Percentiles rank a stretch among this genome's conserved stretches.
Conservation (phyloP, 2,888 invertebrate genomes). For the Trissonchulus latispiculum region DNA sequence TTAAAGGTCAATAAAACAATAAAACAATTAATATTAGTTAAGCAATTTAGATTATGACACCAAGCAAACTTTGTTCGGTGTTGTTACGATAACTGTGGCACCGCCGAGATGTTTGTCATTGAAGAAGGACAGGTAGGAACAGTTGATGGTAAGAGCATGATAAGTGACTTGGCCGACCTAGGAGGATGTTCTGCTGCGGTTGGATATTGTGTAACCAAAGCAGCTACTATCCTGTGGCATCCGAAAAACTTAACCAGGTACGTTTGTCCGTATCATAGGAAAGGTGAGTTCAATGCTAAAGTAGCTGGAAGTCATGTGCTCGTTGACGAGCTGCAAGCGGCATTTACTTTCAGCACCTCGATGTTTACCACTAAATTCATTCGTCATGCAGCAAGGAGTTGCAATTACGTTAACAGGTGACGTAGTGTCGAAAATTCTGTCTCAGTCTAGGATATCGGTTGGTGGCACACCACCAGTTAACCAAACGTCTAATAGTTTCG, state of each 20-base stretch:
- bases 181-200: neutral
- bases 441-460: neutral
- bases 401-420: neutral
- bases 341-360: neutral
- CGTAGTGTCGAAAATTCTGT: neutral
- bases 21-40: too few relatives aligned
- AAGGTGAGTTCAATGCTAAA: neutral
- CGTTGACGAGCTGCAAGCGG: neutral
- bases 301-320: neutral
- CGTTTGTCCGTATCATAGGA: neutral
- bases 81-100: neutral
- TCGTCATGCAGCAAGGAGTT: neutral
- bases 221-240: neutral
- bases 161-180: neutral
- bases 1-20: too few relatives aligned
- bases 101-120: neutral
- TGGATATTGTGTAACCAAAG: neutral
- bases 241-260: neutral
- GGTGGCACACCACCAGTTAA: neutral
- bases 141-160: neutral
- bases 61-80: too few relatives aligned
- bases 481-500: neutral
- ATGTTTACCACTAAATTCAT: neutral
- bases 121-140: neutral
- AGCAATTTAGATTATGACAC: too few relatives aligned